Percentiles rank a stretch among this genome's conserved stretches.
Conservation (phyloP, 2,797 vertebrate species). For the Acipenser ruthenus region DNA sequence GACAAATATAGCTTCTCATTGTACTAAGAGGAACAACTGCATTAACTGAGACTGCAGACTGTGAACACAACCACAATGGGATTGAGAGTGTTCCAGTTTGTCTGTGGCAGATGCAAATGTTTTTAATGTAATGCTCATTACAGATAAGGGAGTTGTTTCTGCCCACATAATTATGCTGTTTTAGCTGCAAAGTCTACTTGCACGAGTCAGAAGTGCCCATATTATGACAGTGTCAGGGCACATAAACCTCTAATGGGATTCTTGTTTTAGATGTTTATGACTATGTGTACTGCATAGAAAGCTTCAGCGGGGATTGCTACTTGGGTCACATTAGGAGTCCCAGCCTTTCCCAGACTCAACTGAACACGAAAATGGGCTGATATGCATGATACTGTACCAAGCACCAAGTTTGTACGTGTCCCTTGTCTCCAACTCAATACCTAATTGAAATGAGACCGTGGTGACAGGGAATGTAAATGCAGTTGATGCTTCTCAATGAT, state of each 20-base stretch:
- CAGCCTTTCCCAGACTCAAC: too few species aligned
- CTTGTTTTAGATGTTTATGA: slow-evolving; percentile 35
- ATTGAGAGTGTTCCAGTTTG: slow-evolving; percentile 2
- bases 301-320: too few species aligned
- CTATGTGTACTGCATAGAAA: slow-evolving; percentile 30
- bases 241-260: slow-evolving; percentile 29
- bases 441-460: too few species aligned
- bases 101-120: slow-evolving; percentile 43
- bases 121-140: slow-evolving; percentile 59
- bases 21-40: too few species aligned
- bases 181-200: slow-evolving; percentile 36
- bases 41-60: not conserved
- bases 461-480: too few species aligned
- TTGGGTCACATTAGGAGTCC: too few species aligned
- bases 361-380: too few species aligned
- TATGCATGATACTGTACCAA: too few species aligned
- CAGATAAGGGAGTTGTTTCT: slow-evolving; percentile 63
- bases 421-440: too few species aligned
- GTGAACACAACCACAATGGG: not conserved
- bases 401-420: too few species aligned
- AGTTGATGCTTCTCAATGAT: too few species aligned
- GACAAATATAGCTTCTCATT: too few species aligned
- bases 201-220: slow-evolving; percentile 37
- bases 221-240: slow-evolving; percentile 36
- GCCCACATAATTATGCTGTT: slow-evolving; percentile 52